phyloP scores from a whole-genome alignment of 2,113 vertebrate genomes.

The Cervus canadensis region DNA sequence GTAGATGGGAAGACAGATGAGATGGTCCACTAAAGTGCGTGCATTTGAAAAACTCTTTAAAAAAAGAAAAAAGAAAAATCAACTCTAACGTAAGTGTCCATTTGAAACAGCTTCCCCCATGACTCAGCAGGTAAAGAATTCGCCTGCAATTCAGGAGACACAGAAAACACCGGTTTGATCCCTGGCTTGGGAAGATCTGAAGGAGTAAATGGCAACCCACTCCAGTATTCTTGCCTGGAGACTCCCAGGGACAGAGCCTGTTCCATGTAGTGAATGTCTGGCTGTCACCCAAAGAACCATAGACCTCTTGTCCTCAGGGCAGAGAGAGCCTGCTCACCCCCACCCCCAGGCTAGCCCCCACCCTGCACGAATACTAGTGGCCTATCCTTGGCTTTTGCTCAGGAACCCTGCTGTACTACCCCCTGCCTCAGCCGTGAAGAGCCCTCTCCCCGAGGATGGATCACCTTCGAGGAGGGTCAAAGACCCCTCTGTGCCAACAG shows the following conservation, averaged over 20 bases:
- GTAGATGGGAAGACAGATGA: neutral
- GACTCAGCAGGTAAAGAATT: neutral
- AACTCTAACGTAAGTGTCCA: neutral
- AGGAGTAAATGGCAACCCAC: neutral
- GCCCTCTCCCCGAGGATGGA: neutral
- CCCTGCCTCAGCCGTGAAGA: neutral
- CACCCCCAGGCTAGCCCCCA: neutral
- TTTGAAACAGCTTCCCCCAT: neutral
- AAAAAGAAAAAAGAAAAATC: neutral
- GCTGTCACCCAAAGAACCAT: neutral
- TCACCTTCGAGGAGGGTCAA: neutral
- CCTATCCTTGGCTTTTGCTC: neutral
- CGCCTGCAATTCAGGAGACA: neutral
- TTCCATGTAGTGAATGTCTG: neutral
- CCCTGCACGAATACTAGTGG: neutral
- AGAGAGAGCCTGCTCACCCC: neutral
- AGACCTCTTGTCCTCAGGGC: neutral
- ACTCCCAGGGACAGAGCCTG: neutral
- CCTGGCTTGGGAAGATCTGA: neutral
- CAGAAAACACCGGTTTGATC: neutral
- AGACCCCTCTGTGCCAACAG: neutral
- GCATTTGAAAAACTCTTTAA: neutral
- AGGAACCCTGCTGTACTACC: no score
- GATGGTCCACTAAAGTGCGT: accelerated
- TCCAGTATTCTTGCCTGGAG: neutral